Evolutionary conservation across 2,797 vertebrate genomes (phyloP), one percentile per base, ranked within the genome.

Genomic region (Pseudochromis fuscus): DNA sequence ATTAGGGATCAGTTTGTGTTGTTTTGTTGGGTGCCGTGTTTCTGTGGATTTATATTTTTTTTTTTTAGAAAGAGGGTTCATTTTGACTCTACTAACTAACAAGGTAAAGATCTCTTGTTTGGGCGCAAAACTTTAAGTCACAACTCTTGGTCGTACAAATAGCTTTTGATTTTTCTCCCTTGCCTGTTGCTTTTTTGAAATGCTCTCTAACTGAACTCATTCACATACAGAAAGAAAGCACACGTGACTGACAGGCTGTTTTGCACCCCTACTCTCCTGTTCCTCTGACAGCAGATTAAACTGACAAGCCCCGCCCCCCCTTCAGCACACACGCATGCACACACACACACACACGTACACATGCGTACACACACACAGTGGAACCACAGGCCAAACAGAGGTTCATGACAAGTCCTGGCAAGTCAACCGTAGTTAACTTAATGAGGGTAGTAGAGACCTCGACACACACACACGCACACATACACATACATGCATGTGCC

Each of bases 331-430:
- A 56, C 33, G 11, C 64, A 33, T 61, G 40, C 62, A 71, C 57
- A 75, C 25, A 7, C n/a, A n/a, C n/a, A n/a, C n/a, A n/a, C n/a
- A n/a, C n/a, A n/a, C 62, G 30, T 19, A 35, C 37, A 19, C 49
- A 55, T 62, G 67, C 28, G 28, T 61, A 13, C 64, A 33, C 64
- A 44, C 62, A 71, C 57, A 75, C 25, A 7, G 33, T 71, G 72
- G 56, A 78, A 79, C 68, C 81, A 67, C 56, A 75, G 72, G 78
- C 76, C 55, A 73, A 77, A 65, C 72, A 71, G 67, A 86, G 79
- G 69, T 89, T 81, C 69, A 64, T 79, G 81, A 89, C 90, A 92
- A 83, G 90, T 79, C 77, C 71, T 72, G 83, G 64, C 87, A 91
- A 80, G 88, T 86, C 74, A 84, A 53, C 72, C 44, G 8, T 72